A percentile compares a stretch with the other conserved stretches of the same genome.
These are phyloP conservation scores for Etheostoma perlongum DNA, from an alignment of 2,797 vertebrate species.

Conservation along the genomic window DNA sequence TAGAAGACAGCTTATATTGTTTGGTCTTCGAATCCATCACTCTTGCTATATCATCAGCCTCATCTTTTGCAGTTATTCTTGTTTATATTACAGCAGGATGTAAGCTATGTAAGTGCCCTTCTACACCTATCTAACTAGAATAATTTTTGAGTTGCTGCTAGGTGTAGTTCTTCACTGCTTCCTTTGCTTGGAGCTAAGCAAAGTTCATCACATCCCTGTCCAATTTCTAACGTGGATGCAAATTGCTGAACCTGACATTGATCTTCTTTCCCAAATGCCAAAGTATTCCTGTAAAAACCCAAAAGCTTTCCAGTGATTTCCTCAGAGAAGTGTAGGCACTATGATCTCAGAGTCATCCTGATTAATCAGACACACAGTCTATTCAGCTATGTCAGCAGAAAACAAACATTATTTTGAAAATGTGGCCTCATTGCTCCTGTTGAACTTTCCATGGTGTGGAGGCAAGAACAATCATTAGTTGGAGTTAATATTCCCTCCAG, in stretches of 20 bases:
- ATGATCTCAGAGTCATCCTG: not conserved
- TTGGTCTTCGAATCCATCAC: not conserved
- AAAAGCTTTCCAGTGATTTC: slow-evolving; percentile 1
- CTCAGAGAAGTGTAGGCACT: not conserved
- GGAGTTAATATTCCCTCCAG: slow-evolving; percentile 11
- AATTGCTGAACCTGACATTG: slow-evolving; percentile 6
- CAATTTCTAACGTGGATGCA: not conserved
- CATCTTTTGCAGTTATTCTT: not conserved
- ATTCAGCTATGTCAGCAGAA: slow-evolving; percentile 2
- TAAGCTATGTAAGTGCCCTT: not conserved
- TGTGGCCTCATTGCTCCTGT: not conserved
- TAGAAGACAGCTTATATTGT: not conserved
- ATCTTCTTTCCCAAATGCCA: slow-evolving; percentile 24
- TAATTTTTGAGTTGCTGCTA: not conserved
- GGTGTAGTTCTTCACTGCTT: not conserved
- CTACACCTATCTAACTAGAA: not conserved
- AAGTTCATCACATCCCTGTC: not conserved
- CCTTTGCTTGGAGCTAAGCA: not conserved
- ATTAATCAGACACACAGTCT: slow-evolving; percentile 1
- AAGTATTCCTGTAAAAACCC: not conserved
- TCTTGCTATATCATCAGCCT: not conserved
- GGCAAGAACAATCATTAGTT: slow-evolving; percentile 1
- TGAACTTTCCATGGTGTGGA: slow-evolving; percentile 27
- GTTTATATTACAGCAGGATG: not conserved
- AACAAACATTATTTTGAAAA: slow-evolving; percentile 27